Base-by-base conservation (phyloP, 2,113 vertebrate species). In the Tauraco erythrolophus region DNA sequence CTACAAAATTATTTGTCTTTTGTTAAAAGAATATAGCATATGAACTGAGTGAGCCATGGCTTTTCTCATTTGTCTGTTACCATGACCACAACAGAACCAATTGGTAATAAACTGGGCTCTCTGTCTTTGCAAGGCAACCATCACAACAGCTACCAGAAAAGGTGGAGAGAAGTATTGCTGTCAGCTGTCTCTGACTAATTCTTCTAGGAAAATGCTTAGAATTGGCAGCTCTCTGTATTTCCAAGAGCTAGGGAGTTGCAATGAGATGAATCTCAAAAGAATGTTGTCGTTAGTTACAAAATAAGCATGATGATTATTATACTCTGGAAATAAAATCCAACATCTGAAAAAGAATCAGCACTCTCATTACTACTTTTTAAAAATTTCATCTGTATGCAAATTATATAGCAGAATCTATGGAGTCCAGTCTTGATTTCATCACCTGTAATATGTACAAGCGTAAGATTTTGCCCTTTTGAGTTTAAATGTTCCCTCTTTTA, bases 381-480 rank as follows among this genome's bases (percentile, higher is more conserved):
- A 84, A 33, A 58, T 54, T 74, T 94, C 22, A 92, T 96, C 93
- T 96, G 35, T 92, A 82, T 96, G 85, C 93, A 97, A 95, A 97
- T 95, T 72, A 45, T 48, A 72, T 71, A 91, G 65, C 31, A 84
- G 27, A 28, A 72, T 95, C 91, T 93, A 37, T 85, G 79, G 28
- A 88, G 70, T 78, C 46, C 14, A 17, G 45, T 89, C 31, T 77
- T 89, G 4, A 54, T 96, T 96, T 94, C 46, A 71, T 77, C 60
- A 87, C 48, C 64, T 92, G 87, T 95, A 80, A 89, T 94, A 91
- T 75, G 43, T 30, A 50, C 28, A 50, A 41, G 62, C 33, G 92
- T 97, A 82, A 93, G 35, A 89, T 92, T 95, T 77, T 93, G 39
- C 14, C 41, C 41, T 94, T 91, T 92, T 82, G 79, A 95, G 80